Percentiles rank a stretch among this genome's conserved stretches.
These are phyloP conservation scores for Zeus faber DNA, from an alignment of 2,113 vertebrate species.

Conservation along the genomic window DNA sequence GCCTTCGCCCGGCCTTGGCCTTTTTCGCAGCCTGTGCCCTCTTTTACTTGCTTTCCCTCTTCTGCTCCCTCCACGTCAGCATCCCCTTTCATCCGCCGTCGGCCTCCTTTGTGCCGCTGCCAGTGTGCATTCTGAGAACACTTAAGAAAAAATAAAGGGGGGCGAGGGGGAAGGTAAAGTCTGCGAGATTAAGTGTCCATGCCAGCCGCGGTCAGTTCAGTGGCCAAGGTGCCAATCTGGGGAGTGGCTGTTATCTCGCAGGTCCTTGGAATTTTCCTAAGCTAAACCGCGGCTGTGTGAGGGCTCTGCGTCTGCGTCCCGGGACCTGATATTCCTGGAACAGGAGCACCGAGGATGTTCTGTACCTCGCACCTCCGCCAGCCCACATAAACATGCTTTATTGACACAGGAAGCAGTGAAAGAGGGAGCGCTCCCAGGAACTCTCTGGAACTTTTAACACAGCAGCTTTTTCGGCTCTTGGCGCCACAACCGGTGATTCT, in stretches of 20 bases:
- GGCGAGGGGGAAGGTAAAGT: slow-evolving; percentile 18
- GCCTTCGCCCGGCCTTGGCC: slow-evolving; percentile 8
- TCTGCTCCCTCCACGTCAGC: slow-evolving; percentile 15
- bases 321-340: slow-evolving; percentile 36
- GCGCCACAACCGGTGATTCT: background rate
- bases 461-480: too few relatives aligned
- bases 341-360: slow-evolving; percentile 45
- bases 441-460: slow-evolving; percentile 1
- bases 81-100: slow-evolving; percentile 47
- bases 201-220: slow-evolving; percentile 32
- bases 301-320: slow-evolving; percentile 3
- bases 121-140: slow-evolving; percentile 42
- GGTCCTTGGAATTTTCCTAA: slow-evolving; percentile 49
- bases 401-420: slow-evolving; percentile 38
- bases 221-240: slow-evolving; percentile 37
- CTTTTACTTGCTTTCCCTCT: slow-evolving; percentile 43
- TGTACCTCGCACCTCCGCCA: slow-evolving; percentile 33
- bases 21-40: slow-evolving; percentile 30
- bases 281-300: slow-evolving; percentile 17
- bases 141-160: slow-evolving; percentile 25
- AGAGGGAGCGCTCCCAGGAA: background rate
- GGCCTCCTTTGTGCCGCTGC: slow-evolving; percentile 47
- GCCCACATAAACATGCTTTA: slow-evolving; percentile 39
- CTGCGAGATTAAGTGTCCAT: slow-evolving; percentile 33
- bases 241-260: slow-evolving; percentile 44